Base-by-base conservation (phyloP, 1,140 invertebrate species). In the Oppia nitens region DNA sequence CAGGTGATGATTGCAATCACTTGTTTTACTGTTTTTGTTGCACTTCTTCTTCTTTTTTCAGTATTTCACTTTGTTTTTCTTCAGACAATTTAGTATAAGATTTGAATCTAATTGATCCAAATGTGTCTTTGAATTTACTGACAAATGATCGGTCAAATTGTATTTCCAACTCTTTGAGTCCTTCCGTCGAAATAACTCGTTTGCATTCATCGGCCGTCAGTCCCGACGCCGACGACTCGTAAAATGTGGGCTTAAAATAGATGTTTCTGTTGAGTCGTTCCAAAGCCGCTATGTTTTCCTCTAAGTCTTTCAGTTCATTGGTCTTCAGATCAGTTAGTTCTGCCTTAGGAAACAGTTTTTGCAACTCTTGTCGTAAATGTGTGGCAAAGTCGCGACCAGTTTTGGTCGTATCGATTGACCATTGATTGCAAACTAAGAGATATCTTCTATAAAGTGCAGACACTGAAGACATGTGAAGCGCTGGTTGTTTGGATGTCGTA, bases 361-460 rank as follows among this genome's bases (percentile, higher is more conserved):
- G 80, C 0, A 89, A 67, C 71, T 80, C 76, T 29, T 82, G 74
- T 63, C 84, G 77, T 60, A 91, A 78, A 66, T 80, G 76, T 66
- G 82, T 77, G 55, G 81, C 83, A 48, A 88, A 71, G 72, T 89
- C 85, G 66, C 86, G 87, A 68, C 80, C 80, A 25, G 71, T 69
- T 76, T 87, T 88, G 14, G 74, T 73, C 64, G 73, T 71, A 70
- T 87, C 84, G 27, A 85, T 62, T 28, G 84, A 84, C 85, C 85
- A 89, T 68, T 80, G 80, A 69, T 85, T 79, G 62, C 87, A 75
- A 60, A 88, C 71, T 72, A 77, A 79, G 23, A 83, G 69, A 70
- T 83, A 85, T 69, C 80, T 78, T 68, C 80, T 58, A 62, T 65
- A 65, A 40, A 65, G 47, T n/a, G 21, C 1, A 1, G 17, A 49